Evolutionary conservation across 2,113 vertebrate genomes (phyloP).

Genomic region (Carollia perspicillata): DNA sequence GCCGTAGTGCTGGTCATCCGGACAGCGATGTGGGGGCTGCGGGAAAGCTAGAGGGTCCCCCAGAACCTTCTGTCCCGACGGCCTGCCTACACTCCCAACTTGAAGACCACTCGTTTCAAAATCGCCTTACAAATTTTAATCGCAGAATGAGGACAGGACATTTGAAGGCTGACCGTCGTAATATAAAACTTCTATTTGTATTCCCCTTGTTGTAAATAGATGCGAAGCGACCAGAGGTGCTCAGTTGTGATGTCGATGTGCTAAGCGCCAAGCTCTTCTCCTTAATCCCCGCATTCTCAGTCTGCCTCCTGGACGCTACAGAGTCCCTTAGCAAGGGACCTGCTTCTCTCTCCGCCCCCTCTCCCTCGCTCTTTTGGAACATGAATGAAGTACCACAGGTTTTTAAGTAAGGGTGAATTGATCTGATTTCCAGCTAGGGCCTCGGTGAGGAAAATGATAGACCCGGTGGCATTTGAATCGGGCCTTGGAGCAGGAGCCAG

Average conservation of each 20-base stretch:
- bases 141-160: neutral
- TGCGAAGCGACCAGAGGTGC: neutral
- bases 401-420: slow-evolving; percentile 12
- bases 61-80: neutral
- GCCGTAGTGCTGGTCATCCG: neutral
- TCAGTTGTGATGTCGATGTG: neutral
- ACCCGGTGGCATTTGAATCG: neutral
- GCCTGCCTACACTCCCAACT: neutral
- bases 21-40: neutral
- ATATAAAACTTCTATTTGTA: slow-evolving; percentile 21
- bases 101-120: neutral
- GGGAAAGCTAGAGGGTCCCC: neutral
- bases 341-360: neutral
- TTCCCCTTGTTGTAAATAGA: neutral
- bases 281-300: neutral
- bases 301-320: neutral
- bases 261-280: neutral
- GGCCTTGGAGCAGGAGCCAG: neutral
- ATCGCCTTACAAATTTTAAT: neutral
- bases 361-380: neutral
- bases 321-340: neutral
- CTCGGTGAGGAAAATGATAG: neutral
- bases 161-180: neutral
- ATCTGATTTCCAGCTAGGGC: neutral
- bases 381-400: neutral